Base-by-base conservation (phyloP, 2,113 vertebrate genomes). In the Oceanites oceanicus region DNA sequence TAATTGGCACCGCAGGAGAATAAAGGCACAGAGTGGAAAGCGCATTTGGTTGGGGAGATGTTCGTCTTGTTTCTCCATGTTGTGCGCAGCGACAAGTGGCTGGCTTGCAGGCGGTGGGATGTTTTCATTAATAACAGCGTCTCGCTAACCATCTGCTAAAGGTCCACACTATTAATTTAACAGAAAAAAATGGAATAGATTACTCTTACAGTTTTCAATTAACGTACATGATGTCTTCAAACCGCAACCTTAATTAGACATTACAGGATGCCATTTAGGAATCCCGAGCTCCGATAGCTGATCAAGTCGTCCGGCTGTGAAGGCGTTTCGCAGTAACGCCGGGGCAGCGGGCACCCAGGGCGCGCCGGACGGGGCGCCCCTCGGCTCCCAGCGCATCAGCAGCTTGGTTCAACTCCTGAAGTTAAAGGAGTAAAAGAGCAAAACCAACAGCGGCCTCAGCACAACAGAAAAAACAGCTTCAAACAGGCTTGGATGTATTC, bases 191-290 rank as follows among this genome's bases (percentile, higher is more conserved):
- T 29, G 40, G 85, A 94, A 87, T 73, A 93, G 96, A 97, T 97
- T 93, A 93, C 92, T 93, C 90, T 95, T 82, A 95, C 88, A 87
- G 90, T 96, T 98, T 97, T 97, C 97, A 98, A 98, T 98, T 98
- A 97, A 96, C 97, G 94, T 95, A 97, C 95, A 97, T 65, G 91
- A 97, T 96, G 96, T 94, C 97, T 97, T 97, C 96, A 97, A 97
- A 97, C 96, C 93, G 97, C 96, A 97, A 96, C 90, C 93, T 96
- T 97, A 98, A 98, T 97, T 96, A 97, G 96, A 94, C 93, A 96
- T 97, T 97, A 96, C 73, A 82, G 96, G 97, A 89, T 97, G 97
- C 98, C 97, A 98, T 98, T 98, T 97, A 80, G 95, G 92, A 92
- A 96, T 96, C 92, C 76, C 58, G 81, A 92, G 86, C 87, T 87